phyloP scores from a whole-genome alignment of 2,113 vertebrate species.

The Archilochus colubris region DNA sequence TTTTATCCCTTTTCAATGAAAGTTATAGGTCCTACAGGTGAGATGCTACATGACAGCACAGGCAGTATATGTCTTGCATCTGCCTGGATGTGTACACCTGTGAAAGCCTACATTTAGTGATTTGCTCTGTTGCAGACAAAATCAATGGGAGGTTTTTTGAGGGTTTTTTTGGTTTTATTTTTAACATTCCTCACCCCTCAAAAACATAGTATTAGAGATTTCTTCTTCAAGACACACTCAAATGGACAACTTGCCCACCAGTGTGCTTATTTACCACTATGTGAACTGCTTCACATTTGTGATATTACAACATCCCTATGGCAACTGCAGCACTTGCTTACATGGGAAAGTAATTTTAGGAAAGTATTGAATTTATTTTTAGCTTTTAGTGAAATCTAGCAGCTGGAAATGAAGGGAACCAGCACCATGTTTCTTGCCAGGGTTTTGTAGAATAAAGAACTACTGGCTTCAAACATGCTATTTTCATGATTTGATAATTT shows the following conservation, averaged over 20 bases:
- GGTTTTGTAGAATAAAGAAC: not conserved
- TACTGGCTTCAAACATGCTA: not conserved
- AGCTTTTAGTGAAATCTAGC: conserved; percentile 60
- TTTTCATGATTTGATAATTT: not conserved
- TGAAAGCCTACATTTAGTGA: not conserved
- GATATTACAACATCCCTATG: conserved; percentile 58
- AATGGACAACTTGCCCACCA: not conserved
- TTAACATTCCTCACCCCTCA: not conserved
- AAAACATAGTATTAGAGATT: not conserved
- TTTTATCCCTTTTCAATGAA: not conserved
- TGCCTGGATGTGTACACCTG: not conserved
- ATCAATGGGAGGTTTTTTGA: not conserved
- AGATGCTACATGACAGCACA: not conserved
- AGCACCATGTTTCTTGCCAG: not conserved
- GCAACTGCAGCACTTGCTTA: conserved; percentile 62
- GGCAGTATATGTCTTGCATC: not conserved
- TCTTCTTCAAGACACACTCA: not conserved
- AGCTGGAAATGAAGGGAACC: conserved; percentile 51
- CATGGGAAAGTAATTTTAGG: conserved; percentile 62
- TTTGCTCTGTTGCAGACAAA: not conserved
- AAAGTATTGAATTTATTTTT: conserved; percentile 69
- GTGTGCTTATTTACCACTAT: conserved; percentile 40
- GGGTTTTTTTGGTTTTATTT: too few relatives aligned
- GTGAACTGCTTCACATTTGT: conserved; percentile 27
- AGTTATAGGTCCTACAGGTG: not conserved